These are phyloP conservation scores for Diuraphis noxia DNA, from an alignment of 1,140 invertebrate genomes.

Conservation along the genomic window DNA sequence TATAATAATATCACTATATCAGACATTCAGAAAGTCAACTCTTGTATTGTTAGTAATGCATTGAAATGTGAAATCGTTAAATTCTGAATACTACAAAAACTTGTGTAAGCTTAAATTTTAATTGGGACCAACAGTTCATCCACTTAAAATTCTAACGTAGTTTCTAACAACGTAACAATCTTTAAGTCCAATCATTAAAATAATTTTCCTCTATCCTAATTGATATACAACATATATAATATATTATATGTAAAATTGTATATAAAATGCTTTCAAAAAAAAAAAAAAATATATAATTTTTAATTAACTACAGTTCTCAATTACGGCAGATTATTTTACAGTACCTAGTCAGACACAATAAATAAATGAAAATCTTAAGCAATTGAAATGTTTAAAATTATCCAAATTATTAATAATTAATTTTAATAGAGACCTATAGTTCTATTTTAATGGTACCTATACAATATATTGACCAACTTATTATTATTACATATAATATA, in stretches of 20 bases:
- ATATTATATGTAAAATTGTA: neutral
- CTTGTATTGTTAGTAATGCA: neutral
- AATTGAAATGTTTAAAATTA: neutral
- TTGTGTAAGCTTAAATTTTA: neutral
- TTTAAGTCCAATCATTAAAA: neutral
- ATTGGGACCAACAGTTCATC: neutral
- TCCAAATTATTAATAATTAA: neutral
- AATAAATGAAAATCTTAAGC: neutral
- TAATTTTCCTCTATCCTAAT: neutral
- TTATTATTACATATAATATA: too few relatives aligned
- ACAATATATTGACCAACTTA: neutral
- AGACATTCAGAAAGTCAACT: neutral
- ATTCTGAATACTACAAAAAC: neutral
- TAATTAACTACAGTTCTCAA: neutral
- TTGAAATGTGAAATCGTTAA: neutral
- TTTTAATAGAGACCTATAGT: neutral
- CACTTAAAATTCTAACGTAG: neutral
- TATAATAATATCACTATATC: too few relatives aligned
- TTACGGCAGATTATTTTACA: neutral
- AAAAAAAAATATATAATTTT: too few relatives aligned
- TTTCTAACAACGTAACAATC: neutral
- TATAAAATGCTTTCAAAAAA: too few relatives aligned
- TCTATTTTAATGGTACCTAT: neutral
- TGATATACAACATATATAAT: neutral
- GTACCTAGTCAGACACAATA: neutral